Evolutionary conservation across 2,797 vertebrate species (phyloP), one percentile per base, ranked within the genome.

Genomic region (Hippopotamyrus pictus): DNA sequence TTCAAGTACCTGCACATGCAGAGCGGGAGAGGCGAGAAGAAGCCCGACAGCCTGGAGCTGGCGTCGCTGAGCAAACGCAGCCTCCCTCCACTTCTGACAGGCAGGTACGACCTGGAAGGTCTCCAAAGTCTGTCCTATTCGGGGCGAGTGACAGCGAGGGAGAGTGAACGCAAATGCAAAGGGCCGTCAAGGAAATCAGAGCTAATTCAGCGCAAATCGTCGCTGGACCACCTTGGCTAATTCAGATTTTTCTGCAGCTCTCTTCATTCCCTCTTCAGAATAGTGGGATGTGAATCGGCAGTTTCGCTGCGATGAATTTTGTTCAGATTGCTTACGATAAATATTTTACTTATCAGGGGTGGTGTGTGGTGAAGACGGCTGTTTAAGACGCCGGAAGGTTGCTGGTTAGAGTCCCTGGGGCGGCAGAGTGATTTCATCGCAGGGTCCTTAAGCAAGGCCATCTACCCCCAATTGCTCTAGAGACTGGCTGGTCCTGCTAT

Each of bases 1-100:
- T 99, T 99, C 94, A 99, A 99, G 94, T 99, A 98, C 94, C 96
- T 99, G 93, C 98, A 98, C 94, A 97, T 98, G 89, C 98, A 99
- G 93, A 97, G 97, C 82, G 99, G 98, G 92, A 96, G 98, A 93
- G 96, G 96, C 94, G 98, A 99, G 92, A 99, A 99, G 93, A 99
- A 99, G 92, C 97, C 98, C 1, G 98, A 99, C 94, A 98, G 97
- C 29, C 93, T 99, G 91, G 98, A 99, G 94, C 96, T 99, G 79
- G 98, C 97, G 0, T 96, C 98, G 0, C 93, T 99, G 69, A 96
- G 97, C 90, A 99, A 98, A 94, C 95, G 98, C 89, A 96, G 97
- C 83, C 96, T 98, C 53, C 98, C 96, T 5, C 98, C 98, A 92
- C 98, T 97, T 3, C 97, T 99, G 6, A 99, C 98, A 92, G 98